Conservation (phyloP, 2,797 vertebrate genomes). For the Gallinago nigripennis region DNA sequence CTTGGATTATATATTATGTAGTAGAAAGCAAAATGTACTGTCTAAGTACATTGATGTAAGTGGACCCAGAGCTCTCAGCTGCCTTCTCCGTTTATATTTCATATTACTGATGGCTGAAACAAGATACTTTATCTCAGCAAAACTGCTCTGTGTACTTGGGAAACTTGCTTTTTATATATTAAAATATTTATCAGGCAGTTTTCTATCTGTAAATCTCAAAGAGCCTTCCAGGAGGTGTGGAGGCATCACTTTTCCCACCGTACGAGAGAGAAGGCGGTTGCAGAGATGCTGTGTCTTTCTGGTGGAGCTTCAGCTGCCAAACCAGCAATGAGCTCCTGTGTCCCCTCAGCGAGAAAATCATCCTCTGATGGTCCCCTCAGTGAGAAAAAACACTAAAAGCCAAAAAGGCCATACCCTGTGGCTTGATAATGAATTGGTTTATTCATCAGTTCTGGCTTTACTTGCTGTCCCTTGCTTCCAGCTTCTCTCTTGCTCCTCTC, state of each 20-base stretch:
- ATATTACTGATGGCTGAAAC: neutral
- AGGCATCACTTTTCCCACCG: neutral
- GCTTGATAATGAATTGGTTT: neutral
- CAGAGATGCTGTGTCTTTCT: neutral
- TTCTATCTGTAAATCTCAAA: neutral
- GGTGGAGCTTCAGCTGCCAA: neutral
- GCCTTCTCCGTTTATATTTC: slow-evolving; percentile 13
- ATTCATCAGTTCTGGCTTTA: neutral
- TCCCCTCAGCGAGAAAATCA: neutral
- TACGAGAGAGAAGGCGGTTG: neutral
- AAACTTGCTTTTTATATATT: neutral
- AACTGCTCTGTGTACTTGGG: neutral
- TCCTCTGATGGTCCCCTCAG: too few relatives aligned
- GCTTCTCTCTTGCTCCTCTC: neutral
- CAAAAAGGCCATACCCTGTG: rapidly evolving
- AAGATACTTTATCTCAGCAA: slow-evolving; percentile 11
- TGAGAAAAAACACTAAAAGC: neutral
- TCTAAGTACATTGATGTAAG: neutral
- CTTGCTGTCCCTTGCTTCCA: neutral
- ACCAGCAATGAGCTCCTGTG: neutral
- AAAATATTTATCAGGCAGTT: slow-evolving; percentile 12
- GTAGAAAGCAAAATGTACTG: neutral
- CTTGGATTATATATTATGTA: slow-evolving; percentile 29
- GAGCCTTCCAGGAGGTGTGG: neutral
- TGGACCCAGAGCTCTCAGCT: neutral